Conservation (phyloP, 1,140 invertebrate genomes). For the Drosophila quadrilineata region DNA sequence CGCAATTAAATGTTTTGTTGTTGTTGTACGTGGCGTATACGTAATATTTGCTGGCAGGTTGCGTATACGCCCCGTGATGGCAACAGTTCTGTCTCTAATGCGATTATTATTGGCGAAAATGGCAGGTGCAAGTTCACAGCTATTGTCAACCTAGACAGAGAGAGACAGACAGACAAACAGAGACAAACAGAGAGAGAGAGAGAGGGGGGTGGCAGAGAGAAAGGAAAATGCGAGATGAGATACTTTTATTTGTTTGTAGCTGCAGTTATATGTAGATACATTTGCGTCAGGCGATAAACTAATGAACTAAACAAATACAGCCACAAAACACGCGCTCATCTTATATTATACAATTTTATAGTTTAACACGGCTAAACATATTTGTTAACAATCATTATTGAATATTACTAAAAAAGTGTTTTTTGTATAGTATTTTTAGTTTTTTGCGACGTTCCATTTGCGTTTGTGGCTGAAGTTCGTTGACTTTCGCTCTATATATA, state of each 20-base stretch:
- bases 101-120: too few species aligned
- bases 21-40: background rate
- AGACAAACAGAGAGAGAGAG: too few species aligned
- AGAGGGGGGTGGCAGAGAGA: too few species aligned
- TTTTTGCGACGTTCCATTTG: too few species aligned
- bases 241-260: too few species aligned
- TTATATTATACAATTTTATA: background rate
- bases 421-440: too few species aligned
- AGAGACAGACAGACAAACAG: background rate
- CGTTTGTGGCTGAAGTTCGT: too few species aligned
- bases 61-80: slow-evolving; percentile 13
- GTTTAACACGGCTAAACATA: background rate
- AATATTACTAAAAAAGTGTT: too few species aligned
- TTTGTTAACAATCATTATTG: background rate
- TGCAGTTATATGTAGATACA: background rate
- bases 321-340: slow-evolving; percentile 11
- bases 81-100: background rate
- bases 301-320: background rate
- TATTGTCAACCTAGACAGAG: background rate
- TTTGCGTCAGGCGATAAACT: background rate
- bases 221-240: too few species aligned
- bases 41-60: background rate
- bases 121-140: background rate
- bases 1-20: background rate
- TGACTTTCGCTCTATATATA: too few species aligned